Conservation (phyloP, 2,113 vertebrate genomes). For the Galemys pyrenaicus region DNA sequence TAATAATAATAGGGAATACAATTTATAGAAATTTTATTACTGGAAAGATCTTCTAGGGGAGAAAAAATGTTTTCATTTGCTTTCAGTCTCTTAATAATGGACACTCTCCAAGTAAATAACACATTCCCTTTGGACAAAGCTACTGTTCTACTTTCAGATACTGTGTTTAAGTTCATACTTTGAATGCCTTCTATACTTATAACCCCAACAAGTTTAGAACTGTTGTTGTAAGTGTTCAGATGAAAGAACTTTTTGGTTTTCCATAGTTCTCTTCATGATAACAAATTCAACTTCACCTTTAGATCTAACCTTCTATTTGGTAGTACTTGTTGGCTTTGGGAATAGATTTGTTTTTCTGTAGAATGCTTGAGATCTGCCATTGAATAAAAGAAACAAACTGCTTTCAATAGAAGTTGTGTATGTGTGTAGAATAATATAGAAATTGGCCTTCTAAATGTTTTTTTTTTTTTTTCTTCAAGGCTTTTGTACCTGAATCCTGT, state of each 20-base stretch:
- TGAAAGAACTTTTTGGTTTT: background rate
- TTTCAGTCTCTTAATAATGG: background rate
- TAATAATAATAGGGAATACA: background rate
- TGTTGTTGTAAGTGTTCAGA: background rate
- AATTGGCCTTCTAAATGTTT: background rate
- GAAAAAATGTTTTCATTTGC: background rate
- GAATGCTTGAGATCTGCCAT: background rate
- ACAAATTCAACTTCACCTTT: background rate
- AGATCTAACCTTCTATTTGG: background rate
- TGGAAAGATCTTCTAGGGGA: background rate
- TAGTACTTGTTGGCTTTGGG: background rate
- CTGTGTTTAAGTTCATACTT: background rate
- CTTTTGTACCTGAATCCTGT: constrained; percentile 22
- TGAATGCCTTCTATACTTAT: background rate
- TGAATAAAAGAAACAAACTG: constrained; percentile 30
- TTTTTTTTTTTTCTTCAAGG: background rate
- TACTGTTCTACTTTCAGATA: background rate
- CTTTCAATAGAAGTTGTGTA: background rate
- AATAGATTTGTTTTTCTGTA: background rate
- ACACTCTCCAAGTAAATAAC: background rate
- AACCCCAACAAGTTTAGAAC: background rate
- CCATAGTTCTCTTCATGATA: background rate
- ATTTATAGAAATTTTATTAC: background rate
- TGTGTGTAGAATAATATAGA: background rate
- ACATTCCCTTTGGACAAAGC: background rate